These are phyloP conservation scores for Chaetura pelagica DNA, from an alignment of 2,113 vertebrate species.

Conservation along the genomic window DNA sequence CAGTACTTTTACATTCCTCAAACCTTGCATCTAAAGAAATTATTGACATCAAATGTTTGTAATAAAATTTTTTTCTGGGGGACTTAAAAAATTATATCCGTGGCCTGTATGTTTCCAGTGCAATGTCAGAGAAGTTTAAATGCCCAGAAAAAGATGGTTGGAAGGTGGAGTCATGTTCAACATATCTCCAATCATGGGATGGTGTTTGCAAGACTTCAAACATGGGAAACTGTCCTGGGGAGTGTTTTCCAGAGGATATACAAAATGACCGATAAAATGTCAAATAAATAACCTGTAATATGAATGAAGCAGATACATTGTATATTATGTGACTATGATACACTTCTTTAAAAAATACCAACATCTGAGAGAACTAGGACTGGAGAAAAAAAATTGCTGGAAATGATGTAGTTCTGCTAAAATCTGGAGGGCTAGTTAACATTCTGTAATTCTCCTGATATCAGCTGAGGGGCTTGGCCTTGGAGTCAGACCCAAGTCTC, in stretches of 20 bases:
- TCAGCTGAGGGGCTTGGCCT: not conserved
- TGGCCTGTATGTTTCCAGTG: not conserved
- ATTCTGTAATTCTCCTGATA: not conserved
- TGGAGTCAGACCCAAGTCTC: not conserved
- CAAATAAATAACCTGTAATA: not conserved
- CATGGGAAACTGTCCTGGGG: not conserved
- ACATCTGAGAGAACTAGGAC: not conserved
- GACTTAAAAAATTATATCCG: not conserved
- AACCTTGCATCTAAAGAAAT: not conserved
- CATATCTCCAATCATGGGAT: not conserved
- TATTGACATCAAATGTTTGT: not conserved
- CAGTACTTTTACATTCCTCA: not conserved
- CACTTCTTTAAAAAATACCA: not conserved
- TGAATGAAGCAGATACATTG: not conserved
- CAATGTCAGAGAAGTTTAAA: not conserved
- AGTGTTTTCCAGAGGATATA: not conserved
- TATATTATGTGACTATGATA: not conserved
- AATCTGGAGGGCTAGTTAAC: not conserved
- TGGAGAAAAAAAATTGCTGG: not conserved
- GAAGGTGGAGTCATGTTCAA: not conserved
- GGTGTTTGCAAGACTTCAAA: not conserved
- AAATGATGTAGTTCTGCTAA: not conserved
- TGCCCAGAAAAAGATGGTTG: not conserved
- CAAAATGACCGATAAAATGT: not conserved
- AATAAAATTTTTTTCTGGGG: not conserved